Evolutionary conservation across 2,888 invertebrate genomes (phyloP).

Genomic region (Metopia argyrocephala): DNA sequence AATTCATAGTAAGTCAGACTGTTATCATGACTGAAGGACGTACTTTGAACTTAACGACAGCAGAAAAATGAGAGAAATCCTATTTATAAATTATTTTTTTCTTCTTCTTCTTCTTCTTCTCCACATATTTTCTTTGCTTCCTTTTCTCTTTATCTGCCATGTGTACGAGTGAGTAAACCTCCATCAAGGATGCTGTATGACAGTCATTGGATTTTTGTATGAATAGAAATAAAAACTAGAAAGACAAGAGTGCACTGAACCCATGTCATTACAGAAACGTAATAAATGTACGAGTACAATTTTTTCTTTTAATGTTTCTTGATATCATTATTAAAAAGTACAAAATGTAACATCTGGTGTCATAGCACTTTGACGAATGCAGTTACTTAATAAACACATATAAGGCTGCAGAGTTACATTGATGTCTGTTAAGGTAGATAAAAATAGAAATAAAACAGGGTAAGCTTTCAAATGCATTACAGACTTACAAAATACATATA

Average conservation of each 20-base stretch:
- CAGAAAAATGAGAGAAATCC: slow-evolving; percentile 9
- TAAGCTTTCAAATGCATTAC: too few species aligned
- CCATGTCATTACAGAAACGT: slow-evolving; percentile 8
- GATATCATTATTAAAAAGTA: too few species aligned
- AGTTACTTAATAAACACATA: too few species aligned
- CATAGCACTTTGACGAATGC: too few species aligned
- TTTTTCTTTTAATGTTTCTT: too few species aligned
- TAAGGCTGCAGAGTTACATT: too few species aligned
- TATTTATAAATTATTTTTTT: slow-evolving; percentile 40
- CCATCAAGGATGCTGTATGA: slow-evolving; percentile 60
- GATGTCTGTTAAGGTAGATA: too few species aligned
- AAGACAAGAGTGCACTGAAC: slow-evolving; percentile 50
- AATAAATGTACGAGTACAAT: too few species aligned
- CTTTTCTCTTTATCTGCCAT: slow-evolving; percentile 39
- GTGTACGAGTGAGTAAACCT: slow-evolving; percentile 30
- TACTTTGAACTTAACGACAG: slow-evolving; percentile 11
- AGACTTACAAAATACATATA: too few species aligned
- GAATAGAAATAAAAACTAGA: slow-evolving; percentile 47
- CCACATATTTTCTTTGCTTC: not conserved
- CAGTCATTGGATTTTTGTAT: slow-evolving; percentile 53
- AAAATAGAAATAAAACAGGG: too few species aligned
- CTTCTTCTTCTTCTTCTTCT: not conserved
- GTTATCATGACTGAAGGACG: slow-evolving; percentile 15
- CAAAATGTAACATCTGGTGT: too few species aligned
- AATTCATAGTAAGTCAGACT: not conserved